Conservation (phyloP, 2,113 vertebrate genomes). For the Narcine bancroftii region DNA sequence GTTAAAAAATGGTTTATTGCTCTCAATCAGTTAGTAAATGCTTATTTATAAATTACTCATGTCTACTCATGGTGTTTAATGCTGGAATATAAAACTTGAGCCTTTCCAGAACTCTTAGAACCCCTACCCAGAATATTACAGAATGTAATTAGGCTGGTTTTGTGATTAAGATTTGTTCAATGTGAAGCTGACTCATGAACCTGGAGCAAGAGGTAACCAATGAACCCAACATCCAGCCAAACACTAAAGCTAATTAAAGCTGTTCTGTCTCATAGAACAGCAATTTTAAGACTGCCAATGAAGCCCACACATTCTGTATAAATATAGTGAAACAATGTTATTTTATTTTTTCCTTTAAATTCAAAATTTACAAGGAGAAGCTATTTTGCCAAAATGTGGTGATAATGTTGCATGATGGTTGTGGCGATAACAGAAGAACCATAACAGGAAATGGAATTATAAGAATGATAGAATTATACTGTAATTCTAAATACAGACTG, state of each 20-base stretch:
- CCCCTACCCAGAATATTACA: no score
- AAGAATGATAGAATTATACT: background rate
- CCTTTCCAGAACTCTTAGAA: background rate
- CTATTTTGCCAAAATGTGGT: background rate
- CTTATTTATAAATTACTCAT: background rate
- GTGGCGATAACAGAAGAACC: background rate
- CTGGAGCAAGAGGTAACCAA: background rate
- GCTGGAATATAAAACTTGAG: background rate
- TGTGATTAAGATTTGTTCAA: constrained; percentile 12
- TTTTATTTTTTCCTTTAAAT: background rate
- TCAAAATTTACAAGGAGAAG: background rate
- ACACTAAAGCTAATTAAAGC: constrained; percentile 16
- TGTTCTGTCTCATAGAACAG: constrained; percentile 11
- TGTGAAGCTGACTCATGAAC: constrained; percentile 16
- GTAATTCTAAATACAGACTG: background rate
- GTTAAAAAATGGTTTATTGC: constrained; percentile 25
- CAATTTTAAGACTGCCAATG: background rate
- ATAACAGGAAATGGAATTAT: background rate
- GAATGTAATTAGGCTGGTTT: constrained; percentile 24
- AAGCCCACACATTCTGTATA: background rate
- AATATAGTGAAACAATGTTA: background rate
- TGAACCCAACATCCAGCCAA: constrained; percentile 9
- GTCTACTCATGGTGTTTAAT: background rate
- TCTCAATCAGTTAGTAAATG: background rate
- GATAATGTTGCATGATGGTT: no score